A percentile compares a stretch with the other conserved stretches of the same genome.
phyloP scores from a whole-genome alignment of 2,113 vertebrate species.

The Triplophysa tibetana region DNA sequence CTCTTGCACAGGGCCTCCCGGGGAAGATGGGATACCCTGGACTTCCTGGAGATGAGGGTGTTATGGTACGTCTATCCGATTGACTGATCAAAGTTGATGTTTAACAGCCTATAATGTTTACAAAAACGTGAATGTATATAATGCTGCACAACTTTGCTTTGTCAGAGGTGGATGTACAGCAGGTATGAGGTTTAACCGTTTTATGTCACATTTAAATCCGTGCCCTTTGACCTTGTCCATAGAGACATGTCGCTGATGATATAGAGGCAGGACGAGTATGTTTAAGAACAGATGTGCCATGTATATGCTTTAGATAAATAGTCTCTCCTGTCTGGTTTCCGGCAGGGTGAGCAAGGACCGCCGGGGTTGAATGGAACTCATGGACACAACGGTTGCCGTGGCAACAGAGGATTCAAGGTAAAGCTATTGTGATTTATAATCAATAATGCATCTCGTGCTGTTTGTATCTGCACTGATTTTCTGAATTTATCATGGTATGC shows the following conservation, averaged over 20 bases:
- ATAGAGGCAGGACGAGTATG: background rate
- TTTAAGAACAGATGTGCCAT: background rate
- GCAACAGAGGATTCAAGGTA: constrained; percentile 77
- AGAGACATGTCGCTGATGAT: background rate
- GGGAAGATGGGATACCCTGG: constrained; percentile 76
- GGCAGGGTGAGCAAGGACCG: constrained; percentile 79
- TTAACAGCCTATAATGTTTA: background rate
- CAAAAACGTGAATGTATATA: background rate
- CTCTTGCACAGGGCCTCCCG: constrained; percentile 67
- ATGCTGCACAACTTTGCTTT: background rate
- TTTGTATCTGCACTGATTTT: background rate
- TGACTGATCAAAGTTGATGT: background rate
- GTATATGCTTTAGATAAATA: constrained; percentile 6
- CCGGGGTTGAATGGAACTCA: constrained; percentile 73
- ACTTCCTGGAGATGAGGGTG: constrained; percentile 83
- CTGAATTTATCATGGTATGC: background rate
- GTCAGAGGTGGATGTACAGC: background rate
- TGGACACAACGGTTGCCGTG: constrained; percentile 79
- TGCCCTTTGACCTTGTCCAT: background rate
- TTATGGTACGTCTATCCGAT: constrained; percentile 74
- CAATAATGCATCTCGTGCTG: background rate
- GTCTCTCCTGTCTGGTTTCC: constrained; percentile 14
- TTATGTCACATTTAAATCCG: background rate
- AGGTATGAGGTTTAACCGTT: background rate
- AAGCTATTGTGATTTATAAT: background rate